Evolutionary conservation across 2,888 invertebrate species (phyloP).

Genomic region (Andrena haemorrhoa): DNA sequence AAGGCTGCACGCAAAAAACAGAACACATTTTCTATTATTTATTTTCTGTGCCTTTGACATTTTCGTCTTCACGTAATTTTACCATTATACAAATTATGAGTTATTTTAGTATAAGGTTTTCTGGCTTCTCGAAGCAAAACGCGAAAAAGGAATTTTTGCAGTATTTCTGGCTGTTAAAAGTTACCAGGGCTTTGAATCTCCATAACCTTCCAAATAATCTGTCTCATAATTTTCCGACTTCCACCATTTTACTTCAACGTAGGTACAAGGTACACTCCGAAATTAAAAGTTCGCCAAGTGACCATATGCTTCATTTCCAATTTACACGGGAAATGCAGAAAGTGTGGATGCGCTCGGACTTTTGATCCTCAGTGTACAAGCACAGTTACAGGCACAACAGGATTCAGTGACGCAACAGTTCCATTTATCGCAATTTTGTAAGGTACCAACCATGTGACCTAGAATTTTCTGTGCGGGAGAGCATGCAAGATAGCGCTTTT

Average conservation of each 20-base stretch:
- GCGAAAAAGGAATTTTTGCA: not conserved
- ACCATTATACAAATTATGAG: too few species aligned
- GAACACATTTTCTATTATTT: too few species aligned
- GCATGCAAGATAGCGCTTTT: not conserved
- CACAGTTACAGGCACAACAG: not conserved
- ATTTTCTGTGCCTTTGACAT: too few species aligned
- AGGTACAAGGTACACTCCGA: not conserved
- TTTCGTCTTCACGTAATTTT: too few species aligned
- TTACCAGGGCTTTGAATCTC: too few species aligned
- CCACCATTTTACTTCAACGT: not conserved
- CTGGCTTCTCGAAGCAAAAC: not conserved
- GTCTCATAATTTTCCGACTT: too few species aligned
- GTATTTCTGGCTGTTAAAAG: not conserved
- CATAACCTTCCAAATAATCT: not conserved
- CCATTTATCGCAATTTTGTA: constrained; percentile 19
- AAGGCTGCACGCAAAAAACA: too few species aligned
- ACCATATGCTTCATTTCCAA: not conserved
- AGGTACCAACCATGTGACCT: not conserved
- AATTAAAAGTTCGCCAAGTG: not conserved
- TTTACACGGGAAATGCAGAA: not conserved
- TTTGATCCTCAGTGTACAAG: not conserved
- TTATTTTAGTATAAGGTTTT: not conserved
- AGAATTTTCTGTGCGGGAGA: not conserved
- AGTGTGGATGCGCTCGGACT: not conserved
- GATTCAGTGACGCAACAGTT: not conserved